A percentile compares a stretch with the other conserved stretches of the same genome.
phyloP scores from a whole-genome alignment of 2,113 vertebrate genomes.

The Arvicanthis niloticus region DNA sequence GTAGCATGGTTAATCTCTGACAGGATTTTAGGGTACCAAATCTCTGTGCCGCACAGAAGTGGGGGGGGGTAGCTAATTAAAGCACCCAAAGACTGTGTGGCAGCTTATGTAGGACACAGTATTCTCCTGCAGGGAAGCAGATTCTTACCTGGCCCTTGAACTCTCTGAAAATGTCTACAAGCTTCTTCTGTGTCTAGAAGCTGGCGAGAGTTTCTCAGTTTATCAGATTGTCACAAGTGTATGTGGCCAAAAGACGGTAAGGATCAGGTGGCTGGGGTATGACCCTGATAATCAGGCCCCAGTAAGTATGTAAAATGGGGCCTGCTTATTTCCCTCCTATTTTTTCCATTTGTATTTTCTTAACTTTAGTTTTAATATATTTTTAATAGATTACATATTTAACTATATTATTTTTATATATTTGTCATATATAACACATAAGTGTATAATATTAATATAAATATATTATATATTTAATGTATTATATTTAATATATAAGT shows the following conservation, averaged over 20 bases:
- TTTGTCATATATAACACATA: too few relatives aligned
- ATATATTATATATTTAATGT: too few relatives aligned
- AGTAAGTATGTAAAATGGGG: neutral
- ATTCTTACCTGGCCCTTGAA: neutral
- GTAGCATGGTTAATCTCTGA: neutral
- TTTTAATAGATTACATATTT: too few relatives aligned
- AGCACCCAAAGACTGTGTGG: neutral
- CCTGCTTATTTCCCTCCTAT: neutral
- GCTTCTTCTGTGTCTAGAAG: neutral
- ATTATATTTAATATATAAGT: too few relatives aligned
- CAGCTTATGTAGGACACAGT: neutral
- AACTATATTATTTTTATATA: too few relatives aligned
- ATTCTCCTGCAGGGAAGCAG: neutral
- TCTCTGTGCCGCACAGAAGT: neutral
- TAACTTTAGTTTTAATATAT: neutral
- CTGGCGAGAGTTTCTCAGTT: neutral
- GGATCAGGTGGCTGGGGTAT: neutral
- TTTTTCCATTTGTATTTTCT: constrained; percentile 48
- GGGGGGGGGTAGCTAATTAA: neutral
- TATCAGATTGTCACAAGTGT: neutral
- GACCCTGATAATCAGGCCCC: neutral
- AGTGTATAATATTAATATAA: too few relatives aligned
- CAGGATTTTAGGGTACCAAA: neutral
- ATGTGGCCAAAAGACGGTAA: neutral
- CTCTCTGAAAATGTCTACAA: neutral